These are phyloP conservation scores for Carlito syrichta DNA, from an alignment of 2,113 vertebrate species.

Conservation along the genomic window DNA sequence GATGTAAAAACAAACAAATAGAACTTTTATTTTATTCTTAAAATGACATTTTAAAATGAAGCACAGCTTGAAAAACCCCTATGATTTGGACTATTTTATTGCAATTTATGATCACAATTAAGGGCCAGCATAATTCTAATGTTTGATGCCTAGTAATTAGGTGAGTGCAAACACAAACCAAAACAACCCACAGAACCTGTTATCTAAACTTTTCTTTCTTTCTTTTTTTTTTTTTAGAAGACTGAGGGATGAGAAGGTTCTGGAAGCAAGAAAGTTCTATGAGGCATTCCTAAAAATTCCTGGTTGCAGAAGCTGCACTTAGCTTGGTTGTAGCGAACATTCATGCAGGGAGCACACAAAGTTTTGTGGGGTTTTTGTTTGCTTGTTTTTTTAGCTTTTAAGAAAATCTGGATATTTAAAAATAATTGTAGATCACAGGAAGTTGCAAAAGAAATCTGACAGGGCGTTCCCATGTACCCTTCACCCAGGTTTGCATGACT, in stretches of 20 bases:
- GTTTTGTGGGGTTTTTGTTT: too few relatives aligned
- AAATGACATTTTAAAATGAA: not conserved
- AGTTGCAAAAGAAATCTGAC: too few relatives aligned
- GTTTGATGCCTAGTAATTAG: not conserved
- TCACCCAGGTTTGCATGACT: too few relatives aligned
- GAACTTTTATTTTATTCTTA: not conserved
- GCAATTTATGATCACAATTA: not conserved
- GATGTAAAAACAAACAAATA: not conserved
- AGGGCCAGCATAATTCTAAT: not conserved
- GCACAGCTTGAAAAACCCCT: not conserved
- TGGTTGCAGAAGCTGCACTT: accelerated
- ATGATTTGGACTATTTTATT: not conserved
- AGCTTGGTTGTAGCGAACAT: accelerated
- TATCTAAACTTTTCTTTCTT: too few relatives aligned
- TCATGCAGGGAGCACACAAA: not conserved
- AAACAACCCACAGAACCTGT: too few relatives aligned
- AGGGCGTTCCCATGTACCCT: too few relatives aligned
- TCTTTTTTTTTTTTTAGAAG: not conserved
- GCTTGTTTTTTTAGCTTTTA: too few relatives aligned
- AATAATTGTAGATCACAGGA: too few relatives aligned
- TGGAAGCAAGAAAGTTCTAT: not conserved
- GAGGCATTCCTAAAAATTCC: not conserved
- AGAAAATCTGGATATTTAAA: too few relatives aligned
- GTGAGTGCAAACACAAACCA: too few relatives aligned
- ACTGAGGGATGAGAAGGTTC: not conserved